phyloP scores from a whole-genome alignment of 2,113 vertebrate genomes.

The Rhinolophus ferrumequinum region DNA sequence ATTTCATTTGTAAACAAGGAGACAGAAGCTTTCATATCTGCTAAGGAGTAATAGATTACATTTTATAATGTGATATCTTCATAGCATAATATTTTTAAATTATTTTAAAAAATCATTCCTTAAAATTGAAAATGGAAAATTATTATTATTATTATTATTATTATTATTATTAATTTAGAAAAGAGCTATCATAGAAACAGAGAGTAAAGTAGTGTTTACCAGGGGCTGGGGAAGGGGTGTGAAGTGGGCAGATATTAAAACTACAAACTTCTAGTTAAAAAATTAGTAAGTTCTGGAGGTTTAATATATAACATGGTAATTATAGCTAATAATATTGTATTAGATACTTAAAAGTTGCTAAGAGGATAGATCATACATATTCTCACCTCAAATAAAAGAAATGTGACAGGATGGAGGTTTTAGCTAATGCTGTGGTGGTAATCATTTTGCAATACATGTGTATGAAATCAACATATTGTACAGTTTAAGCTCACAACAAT shows the following conservation, averaged over 20 bases:
- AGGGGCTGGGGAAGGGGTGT: background rate
- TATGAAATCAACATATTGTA: background rate
- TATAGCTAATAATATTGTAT: background rate
- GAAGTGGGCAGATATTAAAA: background rate
- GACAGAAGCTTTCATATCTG: background rate
- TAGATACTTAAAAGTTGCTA: background rate
- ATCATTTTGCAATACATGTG: background rate
- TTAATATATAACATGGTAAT: background rate
- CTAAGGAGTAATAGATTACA: background rate
- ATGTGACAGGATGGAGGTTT: background rate
- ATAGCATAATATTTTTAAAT: background rate
- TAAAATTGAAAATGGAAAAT: background rate
- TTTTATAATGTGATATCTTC: background rate
- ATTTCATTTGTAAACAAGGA: background rate
- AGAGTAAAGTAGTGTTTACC: background rate
- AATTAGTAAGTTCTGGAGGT: background rate
- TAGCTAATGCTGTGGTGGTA: background rate
- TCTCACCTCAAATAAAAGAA: background rate
- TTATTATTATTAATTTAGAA: background rate
- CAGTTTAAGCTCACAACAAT: background rate
- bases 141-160: background rate
- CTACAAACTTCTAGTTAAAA: background rate
- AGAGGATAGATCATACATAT: background rate
- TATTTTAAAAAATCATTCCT: background rate
- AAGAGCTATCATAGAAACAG: background rate